Conservation (phyloP, 2,888 invertebrate genomes). For the Microchrysa polita region DNA sequence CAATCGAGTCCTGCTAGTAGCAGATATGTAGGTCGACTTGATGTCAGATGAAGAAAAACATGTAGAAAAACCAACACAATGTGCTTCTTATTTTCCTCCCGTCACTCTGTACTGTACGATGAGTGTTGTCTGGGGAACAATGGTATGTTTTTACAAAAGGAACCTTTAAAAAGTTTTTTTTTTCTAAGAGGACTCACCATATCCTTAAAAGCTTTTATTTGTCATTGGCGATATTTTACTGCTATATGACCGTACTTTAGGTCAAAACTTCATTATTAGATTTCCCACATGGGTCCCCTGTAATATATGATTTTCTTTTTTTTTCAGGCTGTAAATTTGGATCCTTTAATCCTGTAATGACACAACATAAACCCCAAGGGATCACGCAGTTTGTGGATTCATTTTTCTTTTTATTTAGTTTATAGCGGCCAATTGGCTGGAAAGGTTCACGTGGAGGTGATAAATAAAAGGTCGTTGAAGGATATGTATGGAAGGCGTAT, state of each 20-base stretch:
- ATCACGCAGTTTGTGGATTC: constrained; percentile 30
- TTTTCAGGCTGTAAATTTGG: background rate
- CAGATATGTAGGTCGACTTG: background rate
- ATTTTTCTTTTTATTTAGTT: constrained; percentile 14
- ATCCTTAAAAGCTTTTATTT: constrained; percentile 36
- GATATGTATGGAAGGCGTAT: too few species aligned
- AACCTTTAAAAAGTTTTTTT: constrained; percentile 34
- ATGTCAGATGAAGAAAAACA: background rate
- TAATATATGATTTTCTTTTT: constrained; percentile 23
- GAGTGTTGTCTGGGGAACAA: constrained; percentile 16
- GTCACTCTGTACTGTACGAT: background rate
- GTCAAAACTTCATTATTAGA: constrained; percentile 38
- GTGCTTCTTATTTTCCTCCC: background rate
- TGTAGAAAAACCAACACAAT: background rate
- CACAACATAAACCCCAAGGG: constrained; percentile 19
- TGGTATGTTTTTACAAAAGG: constrained; percentile 7
- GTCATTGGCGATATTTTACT: constrained; percentile 31
- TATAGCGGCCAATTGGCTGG: background rate
- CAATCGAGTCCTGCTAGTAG: background rate
- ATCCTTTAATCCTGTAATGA: constrained; percentile 28
- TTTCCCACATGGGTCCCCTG: constrained; percentile 15
- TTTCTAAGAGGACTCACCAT: constrained; percentile 21
- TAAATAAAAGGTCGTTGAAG: too few species aligned
- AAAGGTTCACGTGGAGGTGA: too few species aligned
- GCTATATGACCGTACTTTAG: constrained; percentile 25